Evolutionary conservation across 1,140 invertebrate species (phyloP), one percentile per base, ranked within the genome.

Genomic region (Drosophila melanica): DNA sequence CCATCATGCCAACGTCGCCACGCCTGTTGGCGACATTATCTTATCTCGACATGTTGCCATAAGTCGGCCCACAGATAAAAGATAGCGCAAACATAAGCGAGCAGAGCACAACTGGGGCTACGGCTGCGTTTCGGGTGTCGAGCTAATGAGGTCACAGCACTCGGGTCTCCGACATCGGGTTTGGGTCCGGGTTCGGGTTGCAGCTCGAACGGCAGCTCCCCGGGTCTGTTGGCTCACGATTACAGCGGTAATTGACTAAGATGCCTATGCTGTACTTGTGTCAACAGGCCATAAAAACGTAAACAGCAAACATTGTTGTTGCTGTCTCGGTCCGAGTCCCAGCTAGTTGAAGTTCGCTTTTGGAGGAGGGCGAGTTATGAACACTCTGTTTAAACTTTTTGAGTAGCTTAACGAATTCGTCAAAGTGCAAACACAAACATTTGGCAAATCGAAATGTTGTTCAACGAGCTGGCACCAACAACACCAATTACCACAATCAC

Each of bases 111-210:
- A 53, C 59, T 41, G 53, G 12, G 35, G 16, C 27, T 64, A 30
- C 33, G 20, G 12, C 16, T 62, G 44, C 12, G 42, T 37, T 44
- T 62, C 59, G 66, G 53, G 59, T 35, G 9, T 27, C n/a, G 65
- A 64, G 70, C 65, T 87, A 86, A 86, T 87, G 82, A 73, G 81
- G 81, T 87, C 81, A 86, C 54, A 85, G 65, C 77, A 73, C 62
- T 86, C 62, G 62, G 60, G 33, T 62, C 59, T 50, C 16, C 66
- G 58, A 27, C 27, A 27, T 27, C 27, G 27, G 6, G 27, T 27
- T 27, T 2, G 27, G 5, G 1, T 27, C 0, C 27, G 27, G 6
- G 27, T 27, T 27, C 1, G 3, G 5, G 0, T 27, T 27, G 23
- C 23, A 66, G 16, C 18, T 44, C 33, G 42, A 48, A 42, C 14